These are phyloP conservation scores for Stichopus horrens DNA, from an alignment of 53 echinoderm and acorn worm species.

Conservation along the genomic window DNA sequence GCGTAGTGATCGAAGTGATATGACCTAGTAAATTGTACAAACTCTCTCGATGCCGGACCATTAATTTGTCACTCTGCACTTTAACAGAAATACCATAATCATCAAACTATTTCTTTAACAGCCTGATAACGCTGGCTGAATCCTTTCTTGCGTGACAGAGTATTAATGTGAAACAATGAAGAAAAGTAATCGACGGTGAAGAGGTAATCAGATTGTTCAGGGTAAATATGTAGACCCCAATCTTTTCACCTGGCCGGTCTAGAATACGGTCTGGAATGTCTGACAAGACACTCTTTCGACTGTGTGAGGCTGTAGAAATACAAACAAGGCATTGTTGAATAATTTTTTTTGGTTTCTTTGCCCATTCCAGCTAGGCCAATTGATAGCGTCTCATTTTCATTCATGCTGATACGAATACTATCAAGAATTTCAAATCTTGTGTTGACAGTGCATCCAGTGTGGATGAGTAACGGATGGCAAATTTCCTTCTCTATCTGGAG, in stretches of 20 bases:
- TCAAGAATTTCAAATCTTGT: constrained; percentile 27
- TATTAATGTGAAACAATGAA: constrained; percentile 60
- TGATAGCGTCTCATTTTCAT: constrained; percentile 48
- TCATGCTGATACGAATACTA: constrained; percentile 7
- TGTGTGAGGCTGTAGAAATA: constrained; percentile 44
- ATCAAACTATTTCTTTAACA: constrained; percentile 50
- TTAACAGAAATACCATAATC: constrained; percentile 52
- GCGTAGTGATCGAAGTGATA: constrained; percentile 48
- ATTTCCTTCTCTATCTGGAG: not conserved
- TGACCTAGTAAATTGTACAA: constrained; percentile 38
- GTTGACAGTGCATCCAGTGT: constrained; percentile 38
- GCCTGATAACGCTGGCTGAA: constrained; percentile 51
- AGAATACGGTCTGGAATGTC: constrained; percentile 56
- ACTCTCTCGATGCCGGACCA: constrained; percentile 39
- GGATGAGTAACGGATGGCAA: not conserved
- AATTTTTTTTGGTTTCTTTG: constrained; percentile 36
- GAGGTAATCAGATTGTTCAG: constrained; percentile 49
- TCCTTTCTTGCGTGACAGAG: constrained; percentile 58
- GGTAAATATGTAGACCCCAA: constrained; percentile 62
- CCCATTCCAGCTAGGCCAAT: constrained; percentile 62
- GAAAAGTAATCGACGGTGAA: constrained; percentile 64
- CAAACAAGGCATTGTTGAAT: constrained; percentile 39
- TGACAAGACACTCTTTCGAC: constrained; percentile 56
- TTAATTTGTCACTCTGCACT: constrained; percentile 54
- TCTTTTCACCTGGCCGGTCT: constrained; percentile 59